Evolutionary conservation across 2,888 invertebrate species (phyloP).

Genomic region (Polyommatus icarus): DNA sequence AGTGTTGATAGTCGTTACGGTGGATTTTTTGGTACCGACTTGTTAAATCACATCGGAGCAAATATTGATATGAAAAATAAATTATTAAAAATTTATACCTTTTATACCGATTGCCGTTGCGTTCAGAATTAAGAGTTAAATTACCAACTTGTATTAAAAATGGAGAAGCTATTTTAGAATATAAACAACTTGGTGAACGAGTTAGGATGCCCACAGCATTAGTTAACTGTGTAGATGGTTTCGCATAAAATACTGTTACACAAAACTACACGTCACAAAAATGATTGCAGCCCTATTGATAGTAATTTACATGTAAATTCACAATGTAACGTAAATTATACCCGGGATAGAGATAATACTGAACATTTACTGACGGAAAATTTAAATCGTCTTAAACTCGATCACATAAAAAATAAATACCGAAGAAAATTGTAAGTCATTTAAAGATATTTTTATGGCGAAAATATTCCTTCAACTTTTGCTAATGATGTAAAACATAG

Average conservation of each 20-base stretch:
- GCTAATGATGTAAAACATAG: neutral
- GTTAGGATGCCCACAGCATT: too few species aligned
- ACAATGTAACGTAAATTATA: neutral
- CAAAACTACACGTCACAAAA: neutral
- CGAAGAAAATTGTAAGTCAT: neutral
- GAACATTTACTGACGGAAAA: neutral
- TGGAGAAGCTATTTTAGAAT: too few species aligned
- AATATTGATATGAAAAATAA: too few species aligned
- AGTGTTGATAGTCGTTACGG: too few species aligned
- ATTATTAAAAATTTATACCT: too few species aligned
- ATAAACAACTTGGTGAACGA: too few species aligned
- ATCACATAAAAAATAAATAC: neutral
- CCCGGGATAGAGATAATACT: neutral
- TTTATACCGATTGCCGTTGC: too few species aligned
- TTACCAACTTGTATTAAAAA: too few species aligned
- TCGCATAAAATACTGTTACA: neutral
- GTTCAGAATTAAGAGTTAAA: too few species aligned
- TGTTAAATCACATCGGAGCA: too few species aligned
- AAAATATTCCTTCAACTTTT: neutral
- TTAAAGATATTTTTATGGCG: neutral
- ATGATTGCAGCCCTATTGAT: neutral
- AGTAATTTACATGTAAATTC: neutral
- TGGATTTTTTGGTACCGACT: too few species aligned
- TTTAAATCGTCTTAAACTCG: neutral
- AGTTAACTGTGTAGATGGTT: too few species aligned